Evolutionary conservation across 2,888 invertebrate genomes (phyloP).

Genomic region (Xestia c-nigrum): DNA sequence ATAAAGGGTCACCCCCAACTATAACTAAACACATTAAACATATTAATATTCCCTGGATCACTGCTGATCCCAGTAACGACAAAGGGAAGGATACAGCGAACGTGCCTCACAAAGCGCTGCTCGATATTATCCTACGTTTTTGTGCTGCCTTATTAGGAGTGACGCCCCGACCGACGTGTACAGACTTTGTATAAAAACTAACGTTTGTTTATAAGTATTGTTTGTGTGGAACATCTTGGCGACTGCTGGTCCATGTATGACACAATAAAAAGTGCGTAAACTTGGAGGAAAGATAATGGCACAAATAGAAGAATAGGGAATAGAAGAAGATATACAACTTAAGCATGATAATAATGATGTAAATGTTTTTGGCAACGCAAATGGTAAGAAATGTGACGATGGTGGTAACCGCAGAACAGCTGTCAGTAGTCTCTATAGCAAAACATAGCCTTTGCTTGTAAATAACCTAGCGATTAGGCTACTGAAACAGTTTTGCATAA

Average conservation of each 20-base stretch:
- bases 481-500: background rate
- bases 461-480: background rate
- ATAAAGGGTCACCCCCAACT: conserved; percentile 59
- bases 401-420: no score
- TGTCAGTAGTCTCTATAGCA: background rate
- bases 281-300: background rate
- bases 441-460: background rate
- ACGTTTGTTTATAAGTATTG: conserved; percentile 66
- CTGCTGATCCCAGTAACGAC: conserved; percentile 72
- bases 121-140: conserved; percentile 85
- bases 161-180: conserved; percentile 76
- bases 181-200: conserved; percentile 69
- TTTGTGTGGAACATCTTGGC: conserved; percentile 45
- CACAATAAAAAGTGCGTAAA: background rate
- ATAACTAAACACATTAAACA: conserved; percentile 59
- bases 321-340: background rate
- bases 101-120: conserved; percentile 86
- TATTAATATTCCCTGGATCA: conserved; percentile 67
- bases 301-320: background rate
- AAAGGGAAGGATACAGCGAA: conserved; percentile 86
- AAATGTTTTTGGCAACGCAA: background rate
- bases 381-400: background rate
- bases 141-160: conserved; percentile 80
- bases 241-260: conserved; percentile 18
- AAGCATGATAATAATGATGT: background rate